Base-by-base conservation (phyloP, 1,140 invertebrate species). In the Wasmannia auropunctata region DNA sequence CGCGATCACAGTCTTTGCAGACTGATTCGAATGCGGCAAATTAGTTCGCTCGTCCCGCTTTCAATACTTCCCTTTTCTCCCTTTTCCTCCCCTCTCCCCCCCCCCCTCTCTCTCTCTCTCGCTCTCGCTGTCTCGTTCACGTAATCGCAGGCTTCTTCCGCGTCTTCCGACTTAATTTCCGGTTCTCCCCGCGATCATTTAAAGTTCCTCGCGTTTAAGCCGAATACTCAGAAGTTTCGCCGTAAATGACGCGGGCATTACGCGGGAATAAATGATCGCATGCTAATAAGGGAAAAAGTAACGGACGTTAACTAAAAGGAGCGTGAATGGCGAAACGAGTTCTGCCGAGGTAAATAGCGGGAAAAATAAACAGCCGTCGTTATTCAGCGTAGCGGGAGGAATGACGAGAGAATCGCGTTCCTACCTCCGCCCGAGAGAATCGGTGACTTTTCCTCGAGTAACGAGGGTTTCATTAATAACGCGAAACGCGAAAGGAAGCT, bases 1-100 rank as follows among this genome's bases (percentile, higher is more conserved):
- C 86, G 84, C 70, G 91, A 92, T 91, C 90, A 87, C 91, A 88
- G 87, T 91, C 91, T 91, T 91, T 87, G 84, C 74, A 70, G 62
- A 74, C 84, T 90, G 86, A 91, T 91, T 88, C 83, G 54, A 88
- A 67, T 88, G 87, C 69, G 86, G 88, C 60, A 89, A 92, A 92
- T 92, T 92, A 91, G 90, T 91, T 91, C 85, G 86, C 77, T 86
- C 83, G 86, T 89, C 74, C 56, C 28, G 51, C 56, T 86, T 63
- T 89, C 88, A 89, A 89, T 87, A 76, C 22, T 58, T 58, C 28
- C 37, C 49, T 49, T 37, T 54, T 28, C 40, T 14, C 5, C 14
- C 43, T 46, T 14, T 10, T 3, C 31, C 72, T 16, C 14, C 43
- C 4, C 2, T 3, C 22, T 0, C 8, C 25, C 56, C 28, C 8